Evolutionary conservation across 2,888 invertebrate genomes (phyloP), one percentile per base, ranked within the genome.

Genomic region (Diaphora mendica): DNA sequence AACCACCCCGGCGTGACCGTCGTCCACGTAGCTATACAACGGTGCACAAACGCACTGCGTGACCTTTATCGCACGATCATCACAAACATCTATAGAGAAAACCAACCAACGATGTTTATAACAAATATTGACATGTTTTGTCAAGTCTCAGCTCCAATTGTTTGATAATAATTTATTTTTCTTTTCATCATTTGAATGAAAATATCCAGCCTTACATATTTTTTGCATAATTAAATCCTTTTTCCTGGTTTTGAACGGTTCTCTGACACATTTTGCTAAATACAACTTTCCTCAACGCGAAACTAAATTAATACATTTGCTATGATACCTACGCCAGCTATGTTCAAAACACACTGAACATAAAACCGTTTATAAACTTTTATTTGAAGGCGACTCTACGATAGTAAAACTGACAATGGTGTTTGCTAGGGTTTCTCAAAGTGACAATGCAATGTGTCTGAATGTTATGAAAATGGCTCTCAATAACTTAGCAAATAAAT

Each of bases 1-100:
- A 73, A 78, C 87, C 85, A 66, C 85, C 86, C 87, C 82, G 69
- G 70, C 78, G 71, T 82, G 82, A 83, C 84, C 85, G 71, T 68
- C 71, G 74, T 74, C 70, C 77, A 75, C 74, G 26, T 73, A 71
- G 48, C 70, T 33, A 74, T 71, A 23, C 64, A 59, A 65, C 68
- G 72, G 75, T 81, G 76, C 81, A 79, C 71, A 74, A 68, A 74
- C 76, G 68, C 71, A 71, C 72, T 67, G 70, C 68, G 55, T 74
- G 59, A 33, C 71, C 67, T 70, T 75, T 73, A 64, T 69, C 73
- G n/a, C 48, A 26, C 71, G 8, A 44, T 67, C 62, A 35, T 26
- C n/a, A 13, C 62, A 70, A 62, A 62, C 8, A 42, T 30, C 17
- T 62, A 70, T 9, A 9, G 17, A 55, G n/a, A 26, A 69, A 42